A percentile compares a stretch with the other conserved stretches of the same genome.
These are phyloP conservation scores for Hemiscyllium ocellatum DNA, from an alignment of 2,113 vertebrate species.

Conservation along the genomic window DNA sequence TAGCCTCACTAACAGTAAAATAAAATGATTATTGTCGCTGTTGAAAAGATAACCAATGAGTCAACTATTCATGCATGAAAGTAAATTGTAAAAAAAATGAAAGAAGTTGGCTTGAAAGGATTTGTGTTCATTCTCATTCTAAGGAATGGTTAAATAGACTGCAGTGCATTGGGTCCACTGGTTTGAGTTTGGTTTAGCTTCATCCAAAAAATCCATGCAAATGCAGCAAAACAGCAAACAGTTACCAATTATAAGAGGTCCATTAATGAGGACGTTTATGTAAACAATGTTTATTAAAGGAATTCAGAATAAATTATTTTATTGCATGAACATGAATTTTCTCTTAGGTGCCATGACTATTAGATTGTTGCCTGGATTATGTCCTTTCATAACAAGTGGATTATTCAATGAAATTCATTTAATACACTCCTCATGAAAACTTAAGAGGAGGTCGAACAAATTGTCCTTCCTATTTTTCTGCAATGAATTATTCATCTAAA, in stretches of 20 bases:
- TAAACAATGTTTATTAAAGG: neutral
- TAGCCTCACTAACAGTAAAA: constrained; percentile 10
- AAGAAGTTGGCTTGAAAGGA: neutral
- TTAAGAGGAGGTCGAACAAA: neutral
- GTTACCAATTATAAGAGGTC: neutral
- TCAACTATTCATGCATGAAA: constrained; percentile 21
- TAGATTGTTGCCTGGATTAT: neutral
- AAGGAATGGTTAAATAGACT: neutral
- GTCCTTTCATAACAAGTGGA: neutral
- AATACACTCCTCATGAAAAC: neutral
- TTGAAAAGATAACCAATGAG: constrained; percentile 11
- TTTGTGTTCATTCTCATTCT: neutral
- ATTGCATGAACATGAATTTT: neutral
- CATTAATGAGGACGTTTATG: neutral
- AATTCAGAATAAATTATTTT: neutral
- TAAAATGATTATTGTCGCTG: constrained; percentile 25
- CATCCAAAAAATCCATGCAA: neutral
- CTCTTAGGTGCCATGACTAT: neutral
- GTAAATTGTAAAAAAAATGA: neutral
- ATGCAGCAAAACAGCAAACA: neutral
- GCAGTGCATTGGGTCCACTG: neutral
- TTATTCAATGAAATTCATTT: neutral
- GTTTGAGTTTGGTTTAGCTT: neutral
- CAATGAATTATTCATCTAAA: neutral
- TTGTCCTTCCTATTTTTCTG: neutral